Evolutionary conservation across 92 coral and sea anemone species (phyloP).

Genomic region (Virgularia gustaviana): DNA sequence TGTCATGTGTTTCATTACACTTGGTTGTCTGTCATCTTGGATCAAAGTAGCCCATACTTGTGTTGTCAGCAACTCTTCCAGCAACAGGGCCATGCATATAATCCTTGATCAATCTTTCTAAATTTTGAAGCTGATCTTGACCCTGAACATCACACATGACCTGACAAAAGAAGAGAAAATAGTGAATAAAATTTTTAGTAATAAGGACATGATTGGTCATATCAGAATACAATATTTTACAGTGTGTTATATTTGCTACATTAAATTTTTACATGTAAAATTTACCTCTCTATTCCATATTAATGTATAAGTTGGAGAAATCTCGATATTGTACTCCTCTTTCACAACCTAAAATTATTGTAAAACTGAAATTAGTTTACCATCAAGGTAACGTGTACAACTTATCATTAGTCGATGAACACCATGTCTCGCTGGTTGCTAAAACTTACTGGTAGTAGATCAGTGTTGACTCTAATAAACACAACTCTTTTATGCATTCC

Average conservation of each 20-base stretch:
- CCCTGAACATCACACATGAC: conserved; percentile 37
- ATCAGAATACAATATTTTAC: neutral
- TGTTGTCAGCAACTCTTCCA: conserved; percentile 28
- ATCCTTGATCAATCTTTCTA: conserved; percentile 36
- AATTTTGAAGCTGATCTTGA: conserved; percentile 23
- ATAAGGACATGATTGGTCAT: neutral
- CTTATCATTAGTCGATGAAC: too few relatives aligned
- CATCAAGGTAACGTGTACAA: too few relatives aligned
- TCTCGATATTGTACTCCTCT: conserved; percentile 46
- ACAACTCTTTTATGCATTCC: conserved; percentile 64
- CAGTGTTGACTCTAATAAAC: conserved; percentile 71
- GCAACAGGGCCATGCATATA: conserved; percentile 35
- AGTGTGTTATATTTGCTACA: too few relatives aligned
- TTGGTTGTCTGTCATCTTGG: conserved; percentile 21
- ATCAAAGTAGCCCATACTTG: conserved; percentile 33
- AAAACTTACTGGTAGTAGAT: conserved; percentile 62
- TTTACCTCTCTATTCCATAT: conserved; percentile 71
- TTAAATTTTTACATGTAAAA: too few relatives aligned
- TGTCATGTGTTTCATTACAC: neutral
- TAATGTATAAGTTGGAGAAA: conserved; percentile 62
- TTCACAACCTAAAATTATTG: conserved; percentile 60
- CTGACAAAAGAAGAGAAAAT: conserved; percentile 28
- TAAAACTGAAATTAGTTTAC: too few relatives aligned
- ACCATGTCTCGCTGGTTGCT: neutral
- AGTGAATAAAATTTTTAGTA: too few relatives aligned